phyloP scores from a whole-genome alignment of 2,113 vertebrate genomes.

The Lamprotornis superbus region DNA sequence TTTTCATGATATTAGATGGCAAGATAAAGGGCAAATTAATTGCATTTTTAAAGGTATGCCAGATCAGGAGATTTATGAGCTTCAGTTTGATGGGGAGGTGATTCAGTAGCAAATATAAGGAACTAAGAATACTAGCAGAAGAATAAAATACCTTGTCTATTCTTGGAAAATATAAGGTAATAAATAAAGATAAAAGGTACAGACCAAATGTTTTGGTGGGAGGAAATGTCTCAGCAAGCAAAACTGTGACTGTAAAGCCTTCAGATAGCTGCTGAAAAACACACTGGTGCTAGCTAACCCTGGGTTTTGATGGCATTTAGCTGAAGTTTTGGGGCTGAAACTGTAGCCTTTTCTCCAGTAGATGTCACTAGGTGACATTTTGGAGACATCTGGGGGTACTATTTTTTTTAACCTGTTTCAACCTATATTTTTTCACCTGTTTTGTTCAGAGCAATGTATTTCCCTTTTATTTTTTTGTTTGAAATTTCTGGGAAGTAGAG shows the following conservation, averaged over 20 bases:
- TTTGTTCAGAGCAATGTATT: neutral
- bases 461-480: neutral
- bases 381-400: neutral
- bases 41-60: neutral
- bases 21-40: constrained; percentile 41
- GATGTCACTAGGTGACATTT: neutral
- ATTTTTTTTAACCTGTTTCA: neutral
- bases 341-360: neutral
- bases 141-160: neutral
- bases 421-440: neutral
- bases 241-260: neutral
- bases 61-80: neutral
- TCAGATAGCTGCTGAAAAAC: neutral
- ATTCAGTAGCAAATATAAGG: neutral
- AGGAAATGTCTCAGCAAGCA: neutral
- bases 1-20: neutral
- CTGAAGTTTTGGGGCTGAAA: neutral
- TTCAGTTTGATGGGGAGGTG: neutral
- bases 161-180: neutral
- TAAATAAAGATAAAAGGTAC: neutral
- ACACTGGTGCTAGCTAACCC: neutral
- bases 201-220: neutral
- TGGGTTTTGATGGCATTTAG: neutral
- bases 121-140: neutral
- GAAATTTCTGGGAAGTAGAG: neutral